Evolutionary conservation across 2,888 invertebrate genomes (phyloP).

Genomic region (Drosophila cognata): DNA sequence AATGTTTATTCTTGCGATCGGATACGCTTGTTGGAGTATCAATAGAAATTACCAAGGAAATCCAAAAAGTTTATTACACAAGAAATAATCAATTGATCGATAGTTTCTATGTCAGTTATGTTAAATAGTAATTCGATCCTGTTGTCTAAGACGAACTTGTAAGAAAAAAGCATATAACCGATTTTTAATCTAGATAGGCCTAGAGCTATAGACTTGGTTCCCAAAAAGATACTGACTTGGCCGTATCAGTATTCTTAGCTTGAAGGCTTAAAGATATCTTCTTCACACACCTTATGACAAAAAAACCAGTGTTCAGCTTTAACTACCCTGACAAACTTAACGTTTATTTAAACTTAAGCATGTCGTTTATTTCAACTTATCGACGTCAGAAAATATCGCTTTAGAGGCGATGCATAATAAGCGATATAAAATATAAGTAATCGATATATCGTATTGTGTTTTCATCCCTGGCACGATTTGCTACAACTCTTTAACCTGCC

Average conservation of each 20-base stretch:
- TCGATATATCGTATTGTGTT: background rate
- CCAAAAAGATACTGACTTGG: background rate
- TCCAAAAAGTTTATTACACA: background rate
- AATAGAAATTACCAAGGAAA: background rate
- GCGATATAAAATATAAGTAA: background rate
- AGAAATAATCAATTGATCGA: background rate
- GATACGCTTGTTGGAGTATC: constrained; percentile 28
- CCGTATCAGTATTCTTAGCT: background rate
- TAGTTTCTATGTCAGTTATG: background rate
- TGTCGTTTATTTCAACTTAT: constrained; percentile 1
- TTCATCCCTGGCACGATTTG: background rate
- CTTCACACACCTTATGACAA: no score
- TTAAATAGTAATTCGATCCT: background rate
- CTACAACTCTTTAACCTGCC: constrained; percentile 1
- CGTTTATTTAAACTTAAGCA: constrained; percentile 1
- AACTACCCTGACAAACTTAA: background rate
- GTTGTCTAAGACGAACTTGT: background rate
- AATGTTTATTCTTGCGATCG: constrained; percentile 26
- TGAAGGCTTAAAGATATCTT: background rate
- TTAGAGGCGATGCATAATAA: background rate
- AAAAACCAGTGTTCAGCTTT: background rate
- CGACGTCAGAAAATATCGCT: background rate
- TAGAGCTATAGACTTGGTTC: background rate
- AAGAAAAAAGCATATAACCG: background rate
- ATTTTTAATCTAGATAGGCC: background rate